Evolutionary conservation across 2,888 invertebrate genomes (phyloP).

Genomic region (Drosophila mulleri): DNA sequence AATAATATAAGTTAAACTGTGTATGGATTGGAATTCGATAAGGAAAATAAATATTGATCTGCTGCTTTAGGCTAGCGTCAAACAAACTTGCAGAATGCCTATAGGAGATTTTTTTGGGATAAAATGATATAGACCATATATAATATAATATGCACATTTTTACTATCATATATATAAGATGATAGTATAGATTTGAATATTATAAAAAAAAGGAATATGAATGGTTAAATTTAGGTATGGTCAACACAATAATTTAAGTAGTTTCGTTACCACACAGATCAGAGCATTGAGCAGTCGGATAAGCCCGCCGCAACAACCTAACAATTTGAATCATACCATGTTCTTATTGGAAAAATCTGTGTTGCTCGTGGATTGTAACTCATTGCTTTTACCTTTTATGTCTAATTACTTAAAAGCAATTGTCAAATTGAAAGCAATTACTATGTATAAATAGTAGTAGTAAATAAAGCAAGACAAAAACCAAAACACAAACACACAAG

Average conservation of each 20-base stretch:
- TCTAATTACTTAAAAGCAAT: constrained; percentile 2
- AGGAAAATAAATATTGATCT: neutral
- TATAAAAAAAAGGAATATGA: no score
- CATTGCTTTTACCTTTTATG: constrained; percentile 27
- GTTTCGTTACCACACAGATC: neutral
- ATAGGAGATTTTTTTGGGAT: no score
- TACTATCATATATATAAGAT: no score
- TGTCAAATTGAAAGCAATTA: constrained; percentile 8
- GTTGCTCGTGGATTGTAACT: neutral
- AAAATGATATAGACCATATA: no score
- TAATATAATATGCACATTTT: no score
- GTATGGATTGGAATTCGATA: neutral
- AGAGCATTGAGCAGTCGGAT: neutral
- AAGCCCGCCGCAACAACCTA: neutral
- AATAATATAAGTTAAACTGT: neutral
- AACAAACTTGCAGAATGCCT: neutral
- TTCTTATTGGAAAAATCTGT: neutral
- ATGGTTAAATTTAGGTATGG: neutral
- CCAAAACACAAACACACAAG: constrained; percentile 14
- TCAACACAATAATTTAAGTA: neutral
- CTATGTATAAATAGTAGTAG: neutral
- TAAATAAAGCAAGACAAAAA: constrained; percentile 27
- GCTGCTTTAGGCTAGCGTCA: neutral
- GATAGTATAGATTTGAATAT: no score
- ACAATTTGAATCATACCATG: neutral